Evolutionary conservation across 2,797 vertebrate species (phyloP), one percentile per base, ranked within the genome.

Genomic region (Lemur catta): DNA sequence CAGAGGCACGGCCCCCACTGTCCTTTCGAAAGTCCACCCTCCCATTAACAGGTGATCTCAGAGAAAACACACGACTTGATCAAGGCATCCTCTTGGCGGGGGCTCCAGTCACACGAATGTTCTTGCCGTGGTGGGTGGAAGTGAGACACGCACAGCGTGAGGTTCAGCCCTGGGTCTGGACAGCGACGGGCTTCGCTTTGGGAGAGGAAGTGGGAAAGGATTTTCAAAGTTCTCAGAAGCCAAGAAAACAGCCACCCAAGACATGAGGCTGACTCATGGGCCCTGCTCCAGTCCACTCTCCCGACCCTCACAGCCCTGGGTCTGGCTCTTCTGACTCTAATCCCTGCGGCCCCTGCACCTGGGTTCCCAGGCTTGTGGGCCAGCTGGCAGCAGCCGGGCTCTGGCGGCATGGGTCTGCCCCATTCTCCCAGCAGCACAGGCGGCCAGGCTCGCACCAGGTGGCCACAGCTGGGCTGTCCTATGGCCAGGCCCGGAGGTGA

Each of bases 321-420:
- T 89, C 82, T 69, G 38, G 63, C 41, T 46, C 65, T 94, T 93
- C 41, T 76, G 57, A 55, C 76, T 84, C 72, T 97, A 96, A 97
- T 97, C 86, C 76, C 95, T 69, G 0, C 94, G 87, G 86, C 72
- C 48, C 72, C 59, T 93, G 96, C 97, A 97, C 95, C 97, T 97
- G 96, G 89, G 63, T 97, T 98, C 97, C 97, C 97, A 98, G 86
- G 82, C 75, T 43, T 65, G 55, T 30, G 65, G 79, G 97, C 97
- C 97, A 98, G 89, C 94, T 91, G 93, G 94, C 89, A 52, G 50
- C 65, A 46, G 52, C 63, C 52, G 35, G 33, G 43, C n/a, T 67
- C 79, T 15, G 2, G 72, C 41, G 22, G 61, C 78, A 88, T 28
- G 43, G 69, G 57, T 96, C 82, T 93, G 89, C 55, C 76, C 82